Evolutionary conservation across 2,888 invertebrate genomes (phyloP), one percentile per base, ranked within the genome.

Genomic region (Nysson spinosus): DNA sequence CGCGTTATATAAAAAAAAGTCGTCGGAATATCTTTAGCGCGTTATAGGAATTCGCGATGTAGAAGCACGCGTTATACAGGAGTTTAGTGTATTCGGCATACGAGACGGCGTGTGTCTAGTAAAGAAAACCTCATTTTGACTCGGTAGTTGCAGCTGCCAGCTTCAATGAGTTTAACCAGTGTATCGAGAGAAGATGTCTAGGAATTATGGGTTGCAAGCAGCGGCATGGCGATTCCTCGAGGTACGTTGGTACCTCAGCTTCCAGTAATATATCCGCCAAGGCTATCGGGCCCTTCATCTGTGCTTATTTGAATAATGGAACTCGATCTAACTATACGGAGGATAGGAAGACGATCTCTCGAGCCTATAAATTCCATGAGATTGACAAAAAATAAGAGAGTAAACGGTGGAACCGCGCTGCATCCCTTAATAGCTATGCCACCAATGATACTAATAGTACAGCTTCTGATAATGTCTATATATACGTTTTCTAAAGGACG

Each of bases 301-400:
- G 17, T 52, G 47, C 65, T 71, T 62, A 79, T 80, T 77, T 73
- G 69, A 79, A 80, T 79, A 78, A 79, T 80, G 67, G 70, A 69
- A 51, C 34, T 34, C 46, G 57, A 70, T 61, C 57, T 30, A 30
- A 42, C 17, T 24, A 19, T n/a, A 42, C 35, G 24, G n/a, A 20
- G 11, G 51, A 30, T 35, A 44, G 50, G 4, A 5, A 6, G 14
- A 28, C n/a, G n/a, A n/a, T n/a, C n/a, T n/a, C n/a, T n/a, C n/a
- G n/a, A n/a, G 3, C 43, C 49, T 47, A 35, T 46, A 46, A 54
- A 46, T 17, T 34, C 26, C 17, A 28, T 11, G 1, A 51, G 43
- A 37, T 50, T 63, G 52, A 50, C 58, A n/a, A n/a, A n/a, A n/a
- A n/a, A n/a, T n/a, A n/a, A n/a, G n/a, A n/a, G n/a, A n/a, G n/a